phyloP scores from a whole-genome alignment of 1,140 invertebrate genomes.

The Scaptodrosophila lebanonensis region DNA sequence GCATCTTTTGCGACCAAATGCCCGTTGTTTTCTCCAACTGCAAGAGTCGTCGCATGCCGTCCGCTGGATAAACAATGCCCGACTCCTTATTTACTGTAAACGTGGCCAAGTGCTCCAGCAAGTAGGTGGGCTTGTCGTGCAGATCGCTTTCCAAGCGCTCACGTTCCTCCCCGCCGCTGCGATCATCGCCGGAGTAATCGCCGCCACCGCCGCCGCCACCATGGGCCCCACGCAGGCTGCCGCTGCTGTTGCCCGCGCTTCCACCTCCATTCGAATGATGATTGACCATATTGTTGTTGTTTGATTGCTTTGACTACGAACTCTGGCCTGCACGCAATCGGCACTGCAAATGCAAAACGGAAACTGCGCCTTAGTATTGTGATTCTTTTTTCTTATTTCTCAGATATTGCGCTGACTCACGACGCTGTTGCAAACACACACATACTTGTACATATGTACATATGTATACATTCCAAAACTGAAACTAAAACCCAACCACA shows the following conservation, averaged over 20 bases:
- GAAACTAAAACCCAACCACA: constrained; percentile 17
- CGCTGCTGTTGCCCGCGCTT: constrained; percentile 59
- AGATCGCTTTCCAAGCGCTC: constrained; percentile 61
- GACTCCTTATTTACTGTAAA: constrained; percentile 95
- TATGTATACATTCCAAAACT: constrained; percentile 31
- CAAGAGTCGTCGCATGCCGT: constrained; percentile 96
- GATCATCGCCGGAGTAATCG: constrained; percentile 72
- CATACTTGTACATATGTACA: constrained; percentile 17
- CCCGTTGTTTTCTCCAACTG: constrained; percentile 96
- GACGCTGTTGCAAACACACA: constrained; percentile 49
- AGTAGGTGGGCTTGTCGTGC: constrained; percentile 86
- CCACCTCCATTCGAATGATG: constrained; percentile 65
- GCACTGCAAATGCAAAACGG: constrained; percentile 4
- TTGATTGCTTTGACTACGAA: constrained; percentile 1
- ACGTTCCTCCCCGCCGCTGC: constrained; percentile 65
- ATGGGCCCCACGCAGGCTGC: constrained; percentile 28
- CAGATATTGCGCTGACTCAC: constrained; percentile 52
- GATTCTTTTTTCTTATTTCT: constrained; percentile 42
- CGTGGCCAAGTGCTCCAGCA: constrained; percentile 98
- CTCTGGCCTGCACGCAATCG: not conserved
- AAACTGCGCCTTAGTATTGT: not conserved
- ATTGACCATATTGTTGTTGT: constrained; percentile 45
- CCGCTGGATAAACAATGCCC: constrained; percentile 90
- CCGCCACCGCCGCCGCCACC: constrained; percentile 56
- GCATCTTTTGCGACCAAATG: constrained; percentile 99